These are phyloP conservation scores for Solenopsis invicta DNA, from an alignment of 1,140 invertebrate species.

Conservation along the genomic window DNA sequence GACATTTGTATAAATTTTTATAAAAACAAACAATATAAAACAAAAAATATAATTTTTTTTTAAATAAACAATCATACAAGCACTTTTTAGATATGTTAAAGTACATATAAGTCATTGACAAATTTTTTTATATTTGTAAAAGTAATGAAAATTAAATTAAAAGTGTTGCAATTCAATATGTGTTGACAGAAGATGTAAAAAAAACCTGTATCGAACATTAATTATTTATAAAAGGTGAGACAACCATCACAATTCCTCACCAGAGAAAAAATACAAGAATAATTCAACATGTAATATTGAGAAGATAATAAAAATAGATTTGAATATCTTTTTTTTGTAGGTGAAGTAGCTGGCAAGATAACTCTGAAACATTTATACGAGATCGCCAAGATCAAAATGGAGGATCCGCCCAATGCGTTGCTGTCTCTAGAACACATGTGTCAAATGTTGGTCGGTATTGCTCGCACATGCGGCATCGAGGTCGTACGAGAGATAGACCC, in stretches of 20 bases:
- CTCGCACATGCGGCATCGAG: constrained; percentile 94
- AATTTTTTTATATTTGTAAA: no score
- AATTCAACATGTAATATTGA: not conserved
- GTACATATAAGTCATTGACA: no score
- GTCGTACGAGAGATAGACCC: constrained; percentile 94
- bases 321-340: constrained; percentile 85
- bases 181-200: no score
- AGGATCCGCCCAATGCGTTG: constrained; percentile 93
- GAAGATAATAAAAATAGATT: not conserved
- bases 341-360: constrained; percentile 95
- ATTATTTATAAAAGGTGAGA: not conserved
- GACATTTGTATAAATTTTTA: no score
- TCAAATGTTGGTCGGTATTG: constrained; percentile 92
- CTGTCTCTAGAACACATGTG: constrained; percentile 92
- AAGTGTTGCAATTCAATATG: no score
- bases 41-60: no score
- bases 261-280: not conserved
- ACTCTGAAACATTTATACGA: constrained; percentile 99
- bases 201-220: no score
- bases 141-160: no score
- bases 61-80: no score
- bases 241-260: not conserved
- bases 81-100: no score
- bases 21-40: no score
- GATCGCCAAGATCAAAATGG: constrained; percentile 97